Conservation (phyloP, 2,113 vertebrate genomes). For the Vulpes lagopus region DNA sequence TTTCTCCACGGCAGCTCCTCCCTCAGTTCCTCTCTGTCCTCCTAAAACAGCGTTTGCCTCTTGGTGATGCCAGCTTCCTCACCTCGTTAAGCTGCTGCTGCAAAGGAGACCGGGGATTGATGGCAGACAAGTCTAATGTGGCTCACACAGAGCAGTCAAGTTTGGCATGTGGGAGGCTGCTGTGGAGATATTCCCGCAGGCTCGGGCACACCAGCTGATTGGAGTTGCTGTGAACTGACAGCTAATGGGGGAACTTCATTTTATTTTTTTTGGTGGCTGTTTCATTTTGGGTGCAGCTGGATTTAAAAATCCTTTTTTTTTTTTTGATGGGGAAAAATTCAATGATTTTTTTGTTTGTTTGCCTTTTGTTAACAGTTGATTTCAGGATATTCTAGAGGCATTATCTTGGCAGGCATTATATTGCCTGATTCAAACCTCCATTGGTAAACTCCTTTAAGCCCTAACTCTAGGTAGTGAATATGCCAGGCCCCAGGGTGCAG, state of each 20-base stretch:
- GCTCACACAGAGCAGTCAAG: conserved; percentile 82
- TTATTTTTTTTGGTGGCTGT: conserved; percentile 82
- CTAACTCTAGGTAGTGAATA: conserved; percentile 56
- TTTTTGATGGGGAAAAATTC: conserved; percentile 47
- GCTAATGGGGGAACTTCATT: conserved; percentile 74
- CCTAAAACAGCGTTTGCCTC: conserved; percentile 84
- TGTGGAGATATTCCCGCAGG: conserved; percentile 83
- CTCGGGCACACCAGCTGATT: conserved; percentile 85
- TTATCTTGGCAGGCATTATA: conserved; percentile 80
- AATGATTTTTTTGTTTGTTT: conserved; percentile 56
- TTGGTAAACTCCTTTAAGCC: conserved; percentile 78
- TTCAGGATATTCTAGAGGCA: conserved; percentile 80
- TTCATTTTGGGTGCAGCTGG: conserved; percentile 83
- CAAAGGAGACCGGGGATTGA: conserved; percentile 81
- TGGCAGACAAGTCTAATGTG: conserved; percentile 86
- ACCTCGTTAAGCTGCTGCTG: conserved; percentile 84
- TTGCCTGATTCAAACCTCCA: conserved; percentile 79
- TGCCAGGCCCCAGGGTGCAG: neutral
- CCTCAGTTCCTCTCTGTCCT: neutral
- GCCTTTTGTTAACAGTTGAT: conserved; percentile 83
- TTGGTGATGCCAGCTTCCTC: conserved; percentile 75
- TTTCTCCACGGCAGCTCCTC: neutral
- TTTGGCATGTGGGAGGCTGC: conserved; percentile 84
- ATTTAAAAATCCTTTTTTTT: conserved; percentile 61
- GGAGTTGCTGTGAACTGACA: conserved; percentile 86